phyloP scores from a whole-genome alignment of 2,888 invertebrate species.

The Erpobdella octoculata region DNA sequence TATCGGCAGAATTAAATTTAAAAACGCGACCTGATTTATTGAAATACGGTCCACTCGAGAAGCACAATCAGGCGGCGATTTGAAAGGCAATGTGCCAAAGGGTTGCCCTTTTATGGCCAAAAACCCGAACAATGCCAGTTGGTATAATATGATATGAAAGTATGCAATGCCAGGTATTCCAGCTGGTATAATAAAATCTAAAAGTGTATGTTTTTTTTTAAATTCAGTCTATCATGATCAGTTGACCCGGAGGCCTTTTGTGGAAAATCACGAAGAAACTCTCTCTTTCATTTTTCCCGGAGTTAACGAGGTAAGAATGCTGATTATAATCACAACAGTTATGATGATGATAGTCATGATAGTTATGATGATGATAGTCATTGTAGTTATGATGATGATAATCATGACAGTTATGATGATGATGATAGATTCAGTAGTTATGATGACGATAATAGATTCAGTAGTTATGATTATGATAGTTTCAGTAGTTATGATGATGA shows the following conservation, averaged over 20 bases:
- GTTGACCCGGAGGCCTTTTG: conserved; percentile 65
- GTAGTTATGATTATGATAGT: no score
- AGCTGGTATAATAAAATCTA: neutral
- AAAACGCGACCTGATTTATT: no score
- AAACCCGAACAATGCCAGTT: no score
- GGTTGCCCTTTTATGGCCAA: no score
- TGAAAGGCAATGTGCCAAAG: no score
- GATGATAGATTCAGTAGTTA: no score
- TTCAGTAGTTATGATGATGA: neutral
- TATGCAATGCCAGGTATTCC: neutral
- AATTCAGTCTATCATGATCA: conserved; percentile 74
- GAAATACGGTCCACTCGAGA: no score
- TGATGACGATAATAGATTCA: no score
- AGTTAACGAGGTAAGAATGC: neutral
- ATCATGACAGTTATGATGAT: no score
- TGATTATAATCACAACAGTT: no score
- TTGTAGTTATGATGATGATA: neutral
- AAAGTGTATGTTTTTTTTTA: neutral
- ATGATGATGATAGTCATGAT: neutral
- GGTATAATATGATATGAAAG: no score
- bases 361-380: neutral
- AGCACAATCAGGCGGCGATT: no score
- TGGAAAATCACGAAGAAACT: conserved; percentile 58
- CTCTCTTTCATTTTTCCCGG: neutral
- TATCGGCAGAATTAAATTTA: neutral